These are phyloP conservation scores for Gymnocypris eckloni DNA, from an alignment of 2,797 vertebrate genomes.

Conservation along the genomic window DNA sequence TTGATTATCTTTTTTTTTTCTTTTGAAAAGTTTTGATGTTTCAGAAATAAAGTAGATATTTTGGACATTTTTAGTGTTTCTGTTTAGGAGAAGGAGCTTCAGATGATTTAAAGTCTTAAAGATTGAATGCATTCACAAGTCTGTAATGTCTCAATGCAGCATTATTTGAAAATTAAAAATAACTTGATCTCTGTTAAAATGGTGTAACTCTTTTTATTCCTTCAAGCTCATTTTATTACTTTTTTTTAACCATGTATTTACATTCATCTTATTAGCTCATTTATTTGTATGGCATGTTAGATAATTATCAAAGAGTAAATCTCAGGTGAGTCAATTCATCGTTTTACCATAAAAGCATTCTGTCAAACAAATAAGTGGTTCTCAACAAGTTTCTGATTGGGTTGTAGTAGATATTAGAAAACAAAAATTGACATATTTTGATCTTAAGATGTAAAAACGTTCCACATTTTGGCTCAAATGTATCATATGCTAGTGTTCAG, in stretches of 20 bases:
- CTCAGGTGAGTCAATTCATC: not conserved
- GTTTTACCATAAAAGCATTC: not conserved
- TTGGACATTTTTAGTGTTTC: constrained; percentile 64
- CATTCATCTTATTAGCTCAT: not conserved
- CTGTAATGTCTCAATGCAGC: constrained; percentile 79
- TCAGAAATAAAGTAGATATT: constrained; percentile 42
- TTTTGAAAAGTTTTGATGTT: constrained; percentile 34
- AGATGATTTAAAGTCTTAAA: constrained; percentile 80
- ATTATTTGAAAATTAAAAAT: constrained; percentile 81
- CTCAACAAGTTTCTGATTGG: not conserved
- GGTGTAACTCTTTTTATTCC: constrained; percentile 17
- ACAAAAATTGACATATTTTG: not conserved
- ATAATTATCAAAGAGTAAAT: not conserved
- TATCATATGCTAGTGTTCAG: not conserved
- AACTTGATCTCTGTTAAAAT: constrained; percentile 74
- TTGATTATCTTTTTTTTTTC: constrained; percentile 48
- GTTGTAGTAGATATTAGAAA: not conserved
- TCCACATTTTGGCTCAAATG: not conserved
- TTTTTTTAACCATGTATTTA: not conserved
- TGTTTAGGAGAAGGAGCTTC: constrained; percentile 72
- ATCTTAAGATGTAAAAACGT: not conserved
- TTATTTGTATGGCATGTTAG: not conserved
- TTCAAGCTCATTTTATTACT: not conserved
- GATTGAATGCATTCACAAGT: constrained; percentile 78
- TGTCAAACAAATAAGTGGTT: not conserved